A percentile compares a stretch with the other conserved stretches of the same genome.
These are phyloP conservation scores for Talpa occidentalis DNA, from an alignment of 2,113 vertebrate species.

Conservation along the genomic window DNA sequence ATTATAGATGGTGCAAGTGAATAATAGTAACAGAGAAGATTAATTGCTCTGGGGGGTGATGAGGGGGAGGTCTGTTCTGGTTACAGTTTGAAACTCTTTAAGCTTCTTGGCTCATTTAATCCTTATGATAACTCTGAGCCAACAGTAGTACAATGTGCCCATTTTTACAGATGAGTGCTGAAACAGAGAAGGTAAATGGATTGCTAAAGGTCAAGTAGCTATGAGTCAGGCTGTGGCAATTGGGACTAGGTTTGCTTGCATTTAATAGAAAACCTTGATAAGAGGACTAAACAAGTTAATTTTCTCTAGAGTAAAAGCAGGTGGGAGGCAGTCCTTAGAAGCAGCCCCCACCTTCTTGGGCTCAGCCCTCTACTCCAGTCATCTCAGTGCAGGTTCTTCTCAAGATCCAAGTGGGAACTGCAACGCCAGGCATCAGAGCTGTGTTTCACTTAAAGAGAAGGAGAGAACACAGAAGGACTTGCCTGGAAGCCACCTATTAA, in stretches of 20 bases:
- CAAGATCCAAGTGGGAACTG: not conserved
- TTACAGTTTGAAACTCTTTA: not conserved
- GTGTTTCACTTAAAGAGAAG: not conserved
- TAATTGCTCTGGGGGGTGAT: not conserved
- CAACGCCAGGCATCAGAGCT: not conserved
- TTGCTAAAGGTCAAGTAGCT: not conserved
- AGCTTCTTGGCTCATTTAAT: not conserved
- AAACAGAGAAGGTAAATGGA: not conserved
- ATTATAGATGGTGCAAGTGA: not conserved
- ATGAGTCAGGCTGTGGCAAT: not conserved
- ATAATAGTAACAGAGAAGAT: not conserved
- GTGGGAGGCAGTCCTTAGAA: not conserved
- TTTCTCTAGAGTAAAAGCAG: not conserved
- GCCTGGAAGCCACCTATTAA: not conserved
- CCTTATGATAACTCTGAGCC: not conserved
- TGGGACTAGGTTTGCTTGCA: not conserved
- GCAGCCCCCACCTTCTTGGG: not conserved
- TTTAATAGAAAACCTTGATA: not conserved
- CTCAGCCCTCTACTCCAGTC: not conserved
- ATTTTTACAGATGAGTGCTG: not conserved
- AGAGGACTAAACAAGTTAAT: not conserved
- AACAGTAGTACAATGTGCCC: not conserved
- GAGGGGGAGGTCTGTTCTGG: not conserved
- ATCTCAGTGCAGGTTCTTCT: not conserved
- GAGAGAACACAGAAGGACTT: not conserved